These are phyloP conservation scores for Psephotus haematonotus DNA, from an alignment of 2,113 vertebrate species.

Conservation along the genomic window DNA sequence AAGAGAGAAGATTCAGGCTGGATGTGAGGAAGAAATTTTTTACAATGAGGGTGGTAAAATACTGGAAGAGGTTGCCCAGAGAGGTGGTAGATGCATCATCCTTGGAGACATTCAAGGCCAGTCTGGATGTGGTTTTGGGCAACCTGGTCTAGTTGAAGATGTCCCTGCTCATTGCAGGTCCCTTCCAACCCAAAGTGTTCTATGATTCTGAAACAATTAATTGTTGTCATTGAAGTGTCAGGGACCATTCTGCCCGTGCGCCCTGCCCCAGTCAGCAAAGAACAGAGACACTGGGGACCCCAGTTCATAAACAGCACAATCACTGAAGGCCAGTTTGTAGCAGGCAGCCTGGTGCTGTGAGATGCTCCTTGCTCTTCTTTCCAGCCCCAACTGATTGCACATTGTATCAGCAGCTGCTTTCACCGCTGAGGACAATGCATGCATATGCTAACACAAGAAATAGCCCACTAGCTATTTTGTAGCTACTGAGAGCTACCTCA, in stretches of 20 bases:
- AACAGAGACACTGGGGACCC: not conserved
- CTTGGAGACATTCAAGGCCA: not conserved
- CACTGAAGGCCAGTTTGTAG: not conserved
- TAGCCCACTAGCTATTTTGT: not conserved
- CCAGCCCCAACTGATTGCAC: not conserved
- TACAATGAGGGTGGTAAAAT: not conserved
- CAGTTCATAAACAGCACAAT: not conserved
- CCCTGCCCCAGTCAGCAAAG: not conserved
- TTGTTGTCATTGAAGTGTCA: not conserved
- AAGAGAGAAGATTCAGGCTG: not conserved
- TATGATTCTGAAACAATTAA: not conserved
- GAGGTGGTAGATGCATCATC: not conserved
- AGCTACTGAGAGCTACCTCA: not conserved
- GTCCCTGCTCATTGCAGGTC: not conserved
- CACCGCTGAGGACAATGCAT: not conserved
- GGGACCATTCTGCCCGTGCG: fast-evolving
- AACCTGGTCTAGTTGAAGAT: not conserved
- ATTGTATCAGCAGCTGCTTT: not conserved
- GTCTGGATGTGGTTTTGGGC: not conserved
- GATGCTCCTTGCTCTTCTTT: not conserved
- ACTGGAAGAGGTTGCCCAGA: not conserved
- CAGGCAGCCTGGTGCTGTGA: not conserved
- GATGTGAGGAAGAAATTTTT: not conserved
- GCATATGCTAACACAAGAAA: not conserved
- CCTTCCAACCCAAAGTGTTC: not conserved